Conservation (phyloP, 2,888 invertebrate species). For the Tricholauxania praeusta region DNA sequence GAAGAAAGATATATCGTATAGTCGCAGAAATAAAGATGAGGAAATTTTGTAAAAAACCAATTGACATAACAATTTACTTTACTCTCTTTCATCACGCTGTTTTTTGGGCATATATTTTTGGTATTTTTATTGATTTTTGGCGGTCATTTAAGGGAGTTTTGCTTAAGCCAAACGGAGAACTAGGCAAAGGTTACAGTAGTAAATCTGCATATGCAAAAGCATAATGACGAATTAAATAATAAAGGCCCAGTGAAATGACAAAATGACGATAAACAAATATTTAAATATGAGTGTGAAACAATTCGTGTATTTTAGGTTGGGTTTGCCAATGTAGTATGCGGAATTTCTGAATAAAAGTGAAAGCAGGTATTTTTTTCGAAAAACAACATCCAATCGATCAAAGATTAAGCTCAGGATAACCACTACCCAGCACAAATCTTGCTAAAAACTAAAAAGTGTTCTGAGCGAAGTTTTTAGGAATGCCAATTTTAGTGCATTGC, state of each 20-base stretch:
- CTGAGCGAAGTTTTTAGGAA: no score
- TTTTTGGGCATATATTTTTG: not conserved
- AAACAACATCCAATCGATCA: no score
- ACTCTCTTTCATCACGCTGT: not conserved
- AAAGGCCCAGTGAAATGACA: no score
- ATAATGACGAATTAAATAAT: no score
- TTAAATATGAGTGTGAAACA: not conserved
- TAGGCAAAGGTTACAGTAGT: no score
- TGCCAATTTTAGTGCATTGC: no score
- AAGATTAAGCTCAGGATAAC: no score
- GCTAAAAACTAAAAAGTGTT: no score
- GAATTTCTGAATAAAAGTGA: constrained; percentile 32
- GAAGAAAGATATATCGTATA: not conserved
- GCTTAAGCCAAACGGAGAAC: not conserved
- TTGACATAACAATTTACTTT: not conserved
- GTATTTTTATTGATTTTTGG: not conserved
- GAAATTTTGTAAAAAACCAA: not conserved
- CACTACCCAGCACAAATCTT: no score
- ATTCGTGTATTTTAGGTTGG: not conserved
- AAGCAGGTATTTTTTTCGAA: not conserved
- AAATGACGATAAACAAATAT: no score
- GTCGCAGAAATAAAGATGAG: constrained; percentile 2
- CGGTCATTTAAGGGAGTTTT: not conserved
- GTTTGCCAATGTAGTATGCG: not conserved
- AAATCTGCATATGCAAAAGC: no score